These are phyloP conservation scores for Lordiphosa clarofinis DNA, from an alignment of 1,140 invertebrate genomes.

Conservation along the genomic window DNA sequence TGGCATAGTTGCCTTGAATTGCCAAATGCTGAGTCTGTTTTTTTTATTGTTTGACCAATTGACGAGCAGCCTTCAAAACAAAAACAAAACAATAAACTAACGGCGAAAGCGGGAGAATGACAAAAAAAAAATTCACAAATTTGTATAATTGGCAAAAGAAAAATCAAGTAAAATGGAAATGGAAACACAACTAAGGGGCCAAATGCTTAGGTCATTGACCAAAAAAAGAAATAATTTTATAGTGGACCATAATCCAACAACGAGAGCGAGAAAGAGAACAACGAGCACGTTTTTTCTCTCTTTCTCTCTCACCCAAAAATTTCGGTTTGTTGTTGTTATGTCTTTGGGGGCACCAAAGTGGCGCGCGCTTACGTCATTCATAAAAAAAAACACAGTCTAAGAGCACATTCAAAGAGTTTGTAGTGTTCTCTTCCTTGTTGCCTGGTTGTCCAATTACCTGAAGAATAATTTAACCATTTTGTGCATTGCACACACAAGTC, in stretches of 20 bases:
- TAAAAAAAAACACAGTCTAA: conserved; percentile 59
- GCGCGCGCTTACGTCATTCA: conserved; percentile 69
- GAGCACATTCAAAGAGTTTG: conserved; percentile 16
- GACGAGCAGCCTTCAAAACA: too few relatives aligned
- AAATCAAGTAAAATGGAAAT: conserved; percentile 11
- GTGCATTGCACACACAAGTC: conserved; percentile 32
- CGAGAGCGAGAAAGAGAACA: conserved; percentile 26
- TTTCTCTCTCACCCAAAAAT: conserved; percentile 17
- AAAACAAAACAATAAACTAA: neutral
- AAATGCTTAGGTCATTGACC: conserved; percentile 74
- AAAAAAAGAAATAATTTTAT: conserved; percentile 63
- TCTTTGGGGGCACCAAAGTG: conserved; percentile 17
- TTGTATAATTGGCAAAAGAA: too few relatives aligned
- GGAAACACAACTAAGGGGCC: conserved; percentile 53
- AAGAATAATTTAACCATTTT: conserved; percentile 74
- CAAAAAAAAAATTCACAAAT: conserved; percentile 1
- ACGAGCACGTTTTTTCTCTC: conserved; percentile 8
- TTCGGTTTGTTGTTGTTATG: conserved; percentile 42
- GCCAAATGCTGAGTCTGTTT: too few relatives aligned
- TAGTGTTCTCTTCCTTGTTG: conserved; percentile 32
- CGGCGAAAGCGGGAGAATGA: neutral
- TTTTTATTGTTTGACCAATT: too few relatives aligned
- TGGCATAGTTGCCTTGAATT: too few relatives aligned
- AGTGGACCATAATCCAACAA: conserved; percentile 6
- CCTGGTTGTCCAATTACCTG: conserved; percentile 52